Evolutionary conservation across 2,888 invertebrate genomes (phyloP), one percentile per base, ranked within the genome.

Genomic region (Argyra leucocephala): DNA sequence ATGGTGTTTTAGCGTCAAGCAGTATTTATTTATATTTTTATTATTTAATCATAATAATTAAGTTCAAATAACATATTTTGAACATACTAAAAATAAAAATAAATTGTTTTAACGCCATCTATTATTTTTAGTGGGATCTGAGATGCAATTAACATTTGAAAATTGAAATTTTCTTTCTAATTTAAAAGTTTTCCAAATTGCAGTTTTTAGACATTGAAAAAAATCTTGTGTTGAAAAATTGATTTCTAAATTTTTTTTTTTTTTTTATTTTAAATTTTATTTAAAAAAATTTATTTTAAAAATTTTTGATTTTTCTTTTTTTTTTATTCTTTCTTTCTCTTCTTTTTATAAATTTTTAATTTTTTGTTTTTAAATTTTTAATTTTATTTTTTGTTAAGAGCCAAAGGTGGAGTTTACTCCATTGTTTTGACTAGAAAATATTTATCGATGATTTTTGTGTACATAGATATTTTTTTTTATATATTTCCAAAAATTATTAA

Each of bases 341-440:
- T 70, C 69, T 67, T 63, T 48, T 68, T 67, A 66, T 10, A 36
- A n/a, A n/a, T n/a, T n/a, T n/a, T n/a, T n/a, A n/a, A 64, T 22
- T 57, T 57, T 63, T 36, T 15, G 62, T 18, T 24, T 23, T 22
- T 37, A 24, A 37, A 63, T 63, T 64, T 60, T 61, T 61, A 24
- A 57, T 64, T 65, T 63, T 63, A 67, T 59, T 22, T 48, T 37
- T 59, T 62, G 65, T 67, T 65, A 21, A 60, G 70, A 72, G 70
- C 71, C 72, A 75, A 78, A 80, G 80, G 80, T 78, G 78, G 78
- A 80, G 78, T 79, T 79, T 76, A 70, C 80, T 78, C 79, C 78
- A 76, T 72, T 70, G 71, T 70, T 70, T 70, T 67, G 67, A 70
- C 67, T 68, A 66, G 66, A 68, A 67, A 63, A 67, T 66, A 57